phyloP scores from a whole-genome alignment of 2,888 invertebrate genomes.

The Argyresthia goedartella region DNA sequence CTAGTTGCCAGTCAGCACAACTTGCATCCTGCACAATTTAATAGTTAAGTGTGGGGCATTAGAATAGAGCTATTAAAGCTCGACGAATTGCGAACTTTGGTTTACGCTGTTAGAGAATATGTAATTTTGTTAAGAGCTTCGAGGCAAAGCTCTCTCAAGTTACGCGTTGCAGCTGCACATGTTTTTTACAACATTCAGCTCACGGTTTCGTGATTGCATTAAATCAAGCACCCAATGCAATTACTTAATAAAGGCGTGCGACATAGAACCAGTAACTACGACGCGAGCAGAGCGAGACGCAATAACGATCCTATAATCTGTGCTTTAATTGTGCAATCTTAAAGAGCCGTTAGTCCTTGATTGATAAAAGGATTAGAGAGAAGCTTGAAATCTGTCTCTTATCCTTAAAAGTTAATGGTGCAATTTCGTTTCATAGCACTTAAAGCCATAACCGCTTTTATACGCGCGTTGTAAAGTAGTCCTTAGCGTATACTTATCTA shows the following conservation, averaged over 20 bases:
- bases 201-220: too few species aligned
- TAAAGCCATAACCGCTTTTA: too few species aligned
- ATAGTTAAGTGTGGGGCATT: not conserved
- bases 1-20: not conserved
- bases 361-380: slow-evolving; percentile 4
- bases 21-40: not conserved
- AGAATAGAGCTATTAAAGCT: not conserved
- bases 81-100: too few species aligned
- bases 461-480: not conserved
- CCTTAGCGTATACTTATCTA: not conserved
- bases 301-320: not conserved
- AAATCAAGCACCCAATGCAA: too few species aligned
- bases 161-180: too few species aligned
- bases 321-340: slow-evolving; percentile 2
- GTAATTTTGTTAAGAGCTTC: too few species aligned
- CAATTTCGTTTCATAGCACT: not conserved
- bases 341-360: slow-evolving; percentile 4
- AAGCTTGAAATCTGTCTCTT: not conserved
- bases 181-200: too few species aligned
- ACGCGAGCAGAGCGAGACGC: not conserved
- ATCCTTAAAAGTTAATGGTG: not conserved
- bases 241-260: too few species aligned
- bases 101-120: too few species aligned
- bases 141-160: too few species aligned
- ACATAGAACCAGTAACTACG: not conserved